These are phyloP conservation scores for Sycobia sp. DNA, from an alignment of 1,140 invertebrate species.

Conservation along the genomic window DNA sequence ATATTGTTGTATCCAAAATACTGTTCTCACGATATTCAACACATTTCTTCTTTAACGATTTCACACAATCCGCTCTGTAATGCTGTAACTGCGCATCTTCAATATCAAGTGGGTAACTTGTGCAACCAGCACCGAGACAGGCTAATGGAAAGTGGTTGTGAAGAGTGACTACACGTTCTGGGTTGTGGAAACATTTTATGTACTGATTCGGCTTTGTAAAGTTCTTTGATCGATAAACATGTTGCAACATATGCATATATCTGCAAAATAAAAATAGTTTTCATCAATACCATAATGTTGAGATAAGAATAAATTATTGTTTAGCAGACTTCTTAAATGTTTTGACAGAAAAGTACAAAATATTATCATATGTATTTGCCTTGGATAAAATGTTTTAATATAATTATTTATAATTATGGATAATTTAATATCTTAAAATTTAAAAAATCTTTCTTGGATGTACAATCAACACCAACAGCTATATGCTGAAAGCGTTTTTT, in stretches of 20 bases:
- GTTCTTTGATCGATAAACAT: conserved; percentile 87
- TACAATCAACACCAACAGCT: too few relatives aligned
- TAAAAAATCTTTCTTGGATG: too few relatives aligned
- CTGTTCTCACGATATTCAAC: conserved; percentile 82
- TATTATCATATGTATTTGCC: too few relatives aligned
- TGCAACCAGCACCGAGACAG: conserved; percentile 83
- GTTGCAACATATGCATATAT: conserved; percentile 93
- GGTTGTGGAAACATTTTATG: conserved; percentile 93
- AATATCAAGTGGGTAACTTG: conserved; percentile 83
- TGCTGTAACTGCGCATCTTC: conserved; percentile 88
- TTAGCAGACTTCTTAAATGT: too few relatives aligned
- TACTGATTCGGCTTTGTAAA: conserved; percentile 93
- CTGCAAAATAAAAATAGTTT: conserved; percentile 32
- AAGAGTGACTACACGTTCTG: conserved; percentile 83
- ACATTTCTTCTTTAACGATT: conserved; percentile 84
- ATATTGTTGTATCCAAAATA: conserved; percentile 84
- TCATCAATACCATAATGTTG: too few relatives aligned
- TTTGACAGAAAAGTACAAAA: too few relatives aligned
- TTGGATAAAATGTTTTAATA: too few relatives aligned
- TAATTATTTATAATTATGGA: too few relatives aligned
- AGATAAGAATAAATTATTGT: too few relatives aligned
- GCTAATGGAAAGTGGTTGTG: conserved; percentile 93
- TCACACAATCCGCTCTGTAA: conserved; percentile 91
- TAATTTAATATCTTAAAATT: too few relatives aligned
- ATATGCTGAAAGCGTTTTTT: too few relatives aligned